Conservation (phyloP, 2,888 invertebrate species). For the Orthosia incerta region DNA sequence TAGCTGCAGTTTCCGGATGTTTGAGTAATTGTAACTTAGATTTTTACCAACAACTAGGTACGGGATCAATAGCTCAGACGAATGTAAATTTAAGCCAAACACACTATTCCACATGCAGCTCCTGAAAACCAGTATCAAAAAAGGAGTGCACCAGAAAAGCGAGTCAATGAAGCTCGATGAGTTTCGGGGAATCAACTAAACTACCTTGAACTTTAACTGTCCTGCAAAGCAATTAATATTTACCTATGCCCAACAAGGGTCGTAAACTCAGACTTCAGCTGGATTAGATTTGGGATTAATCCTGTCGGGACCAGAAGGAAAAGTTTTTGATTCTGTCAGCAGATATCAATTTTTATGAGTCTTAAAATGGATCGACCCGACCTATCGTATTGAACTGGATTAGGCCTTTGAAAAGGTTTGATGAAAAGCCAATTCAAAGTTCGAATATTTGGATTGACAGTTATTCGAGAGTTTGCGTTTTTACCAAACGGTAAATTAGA, state of each 20-base stretch:
- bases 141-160: too few relatives aligned
- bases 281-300: not conserved
- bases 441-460: not conserved
- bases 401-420: not conserved
- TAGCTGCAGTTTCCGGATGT: too few relatives aligned
- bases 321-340: not conserved
- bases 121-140: too few relatives aligned
- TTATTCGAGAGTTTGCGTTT: not conserved
- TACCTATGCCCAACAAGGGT: not conserved
- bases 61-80: too few relatives aligned
- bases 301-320: not conserved
- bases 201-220: too few relatives aligned
- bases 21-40: not conserved
- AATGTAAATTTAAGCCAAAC: not conserved
- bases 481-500: not conserved
- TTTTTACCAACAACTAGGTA: not conserved
- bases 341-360: not conserved
- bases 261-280: not conserved
- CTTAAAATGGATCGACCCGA: not conserved
- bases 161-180: too few relatives aligned
- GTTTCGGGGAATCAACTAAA: too few relatives aligned
- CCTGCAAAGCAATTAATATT: too few relatives aligned
- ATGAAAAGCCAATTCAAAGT: not conserved
- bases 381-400: not conserved
- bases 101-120: too few relatives aligned